Evolutionary conservation across 2,113 vertebrate genomes (phyloP).

Genomic region (Dryoscopus gambensis): DNA sequence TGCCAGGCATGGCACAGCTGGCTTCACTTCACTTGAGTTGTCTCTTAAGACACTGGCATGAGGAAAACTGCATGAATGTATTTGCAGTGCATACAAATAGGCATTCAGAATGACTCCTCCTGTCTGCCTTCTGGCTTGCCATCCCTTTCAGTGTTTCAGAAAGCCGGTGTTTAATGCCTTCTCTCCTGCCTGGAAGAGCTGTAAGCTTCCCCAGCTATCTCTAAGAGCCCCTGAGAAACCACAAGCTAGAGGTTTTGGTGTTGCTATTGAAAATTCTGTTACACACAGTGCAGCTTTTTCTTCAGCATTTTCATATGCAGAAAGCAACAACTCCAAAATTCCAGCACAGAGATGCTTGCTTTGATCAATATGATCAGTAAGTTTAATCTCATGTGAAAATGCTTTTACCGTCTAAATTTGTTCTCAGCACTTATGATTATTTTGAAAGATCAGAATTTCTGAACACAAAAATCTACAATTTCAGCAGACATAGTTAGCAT

Average conservation of each 20-base stretch:
- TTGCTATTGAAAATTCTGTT: not conserved
- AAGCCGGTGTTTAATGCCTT: not conserved
- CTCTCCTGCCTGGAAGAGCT: not conserved
- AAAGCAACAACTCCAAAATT: not conserved
- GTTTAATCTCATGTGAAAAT: not conserved
- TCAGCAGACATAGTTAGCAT: not conserved
- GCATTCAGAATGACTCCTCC: not conserved
- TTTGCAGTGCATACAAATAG: conserved; percentile 3
- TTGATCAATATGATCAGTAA: not conserved
- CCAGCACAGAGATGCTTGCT: not conserved
- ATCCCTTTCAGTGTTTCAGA: not conserved
- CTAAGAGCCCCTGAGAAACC: not conserved
- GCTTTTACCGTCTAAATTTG: not conserved
- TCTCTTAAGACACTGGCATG: not conserved
- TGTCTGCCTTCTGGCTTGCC: not conserved
- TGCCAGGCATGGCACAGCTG: conserved; percentile 31
- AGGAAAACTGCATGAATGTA: not conserved
- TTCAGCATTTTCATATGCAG: not conserved
- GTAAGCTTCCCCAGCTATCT: not conserved
- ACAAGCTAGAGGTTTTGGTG: not conserved
- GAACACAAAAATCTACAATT: not conserved
- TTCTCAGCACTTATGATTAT: not conserved
- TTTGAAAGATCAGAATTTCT: not conserved
- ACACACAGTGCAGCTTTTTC: not conserved
- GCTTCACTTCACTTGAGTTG: not conserved